phyloP scores from a whole-genome alignment of 2,797 vertebrate species.

The Falco biarmicus region DNA sequence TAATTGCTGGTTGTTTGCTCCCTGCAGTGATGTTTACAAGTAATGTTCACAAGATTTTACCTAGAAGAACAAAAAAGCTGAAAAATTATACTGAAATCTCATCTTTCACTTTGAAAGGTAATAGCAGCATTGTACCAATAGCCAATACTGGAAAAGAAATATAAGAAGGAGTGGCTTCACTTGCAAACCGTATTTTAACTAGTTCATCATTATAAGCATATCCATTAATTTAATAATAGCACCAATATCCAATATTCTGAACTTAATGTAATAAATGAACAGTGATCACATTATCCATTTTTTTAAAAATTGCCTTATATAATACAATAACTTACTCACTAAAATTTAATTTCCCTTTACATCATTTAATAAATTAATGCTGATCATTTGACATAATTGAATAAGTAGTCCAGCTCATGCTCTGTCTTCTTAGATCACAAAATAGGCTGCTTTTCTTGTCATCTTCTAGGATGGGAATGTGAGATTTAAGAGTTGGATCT shows the following conservation, averaged over 20 bases:
- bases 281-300: constrained; percentile 20
- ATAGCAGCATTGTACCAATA: background rate
- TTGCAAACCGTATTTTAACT: background rate
- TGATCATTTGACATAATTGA: constrained; percentile 55
- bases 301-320: constrained; percentile 36
- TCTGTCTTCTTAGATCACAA: background rate
- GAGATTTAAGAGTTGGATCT: background rate
- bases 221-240: constrained; percentile 6
- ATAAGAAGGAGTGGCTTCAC: background rate
- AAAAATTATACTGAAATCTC: background rate
- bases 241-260: constrained; percentile 20
- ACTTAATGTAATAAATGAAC: constrained; percentile 31
- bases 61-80: background rate
- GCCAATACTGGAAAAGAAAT: background rate
- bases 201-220: background rate
- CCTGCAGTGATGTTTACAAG: background rate
- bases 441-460: background rate
- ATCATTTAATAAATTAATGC: constrained; percentile 49
- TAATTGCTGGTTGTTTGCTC: background rate
- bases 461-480: background rate
- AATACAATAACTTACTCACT: constrained; percentile 47
- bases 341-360: constrained; percentile 58
- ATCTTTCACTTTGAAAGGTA: background rate
- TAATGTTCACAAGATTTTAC: background rate
- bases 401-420: constrained; percentile 23